Evolutionary conservation across 1,140 invertebrate species (phyloP).

Genomic region (Lasaia peninsularis): DNA sequence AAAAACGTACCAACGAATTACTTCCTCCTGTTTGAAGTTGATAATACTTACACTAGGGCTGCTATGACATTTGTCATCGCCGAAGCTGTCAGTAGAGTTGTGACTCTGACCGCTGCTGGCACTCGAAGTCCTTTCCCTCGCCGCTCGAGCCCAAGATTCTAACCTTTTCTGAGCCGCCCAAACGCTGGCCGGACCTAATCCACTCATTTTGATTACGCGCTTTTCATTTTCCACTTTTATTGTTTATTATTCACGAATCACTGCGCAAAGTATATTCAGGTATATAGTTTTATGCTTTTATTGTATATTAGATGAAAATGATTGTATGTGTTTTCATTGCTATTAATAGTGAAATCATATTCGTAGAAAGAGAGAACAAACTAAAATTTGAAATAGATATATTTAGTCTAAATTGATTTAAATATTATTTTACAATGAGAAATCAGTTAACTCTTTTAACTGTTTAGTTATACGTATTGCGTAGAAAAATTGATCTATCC

Average conservation of each 20-base stretch:
- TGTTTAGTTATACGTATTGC: no score
- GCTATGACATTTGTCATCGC: slow-evolving; percentile 72
- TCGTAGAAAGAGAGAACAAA: no score
- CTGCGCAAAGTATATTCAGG: background rate
- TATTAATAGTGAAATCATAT: no score
- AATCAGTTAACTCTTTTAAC: no score
- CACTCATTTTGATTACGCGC: slow-evolving; percentile 75
- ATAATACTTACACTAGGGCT: slow-evolving; percentile 62
- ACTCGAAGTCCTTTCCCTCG: slow-evolving; percentile 81
- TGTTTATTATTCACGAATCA: background rate
- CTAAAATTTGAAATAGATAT: no score
- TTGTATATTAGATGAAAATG: slow-evolving; percentile 19
- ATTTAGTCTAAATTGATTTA: no score
- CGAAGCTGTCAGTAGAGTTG: slow-evolving; percentile 78
- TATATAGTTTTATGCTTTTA: slow-evolving; percentile 27
- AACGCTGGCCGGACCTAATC: slow-evolving; percentile 81
- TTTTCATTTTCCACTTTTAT: slow-evolving; percentile 33
- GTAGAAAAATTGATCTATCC: no score
- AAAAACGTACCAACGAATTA: no score
- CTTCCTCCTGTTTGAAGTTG: no score
- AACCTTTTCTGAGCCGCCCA: slow-evolving; percentile 84
- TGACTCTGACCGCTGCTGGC: slow-evolving; percentile 78
- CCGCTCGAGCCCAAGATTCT: slow-evolving; percentile 84
- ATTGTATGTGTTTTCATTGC: no score
- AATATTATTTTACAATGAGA: no score